phyloP scores from a whole-genome alignment of 23 tunicate genomes.

The Ascidia mentula region DNA sequence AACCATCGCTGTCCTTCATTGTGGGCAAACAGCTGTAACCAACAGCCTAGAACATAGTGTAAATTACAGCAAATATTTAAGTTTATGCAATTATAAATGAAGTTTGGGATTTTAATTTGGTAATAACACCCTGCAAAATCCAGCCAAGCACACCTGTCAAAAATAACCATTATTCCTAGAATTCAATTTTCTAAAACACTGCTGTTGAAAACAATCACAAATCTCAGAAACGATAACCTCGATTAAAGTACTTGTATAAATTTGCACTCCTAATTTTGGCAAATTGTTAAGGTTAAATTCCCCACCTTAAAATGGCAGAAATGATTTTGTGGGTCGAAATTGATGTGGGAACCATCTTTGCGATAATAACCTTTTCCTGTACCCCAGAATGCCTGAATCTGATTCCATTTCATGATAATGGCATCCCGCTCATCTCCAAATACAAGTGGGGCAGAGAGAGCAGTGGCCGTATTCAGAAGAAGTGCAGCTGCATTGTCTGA shows the following conservation, averaged over 20 bases:
- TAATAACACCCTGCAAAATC: too few species aligned
- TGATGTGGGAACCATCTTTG: conserved; percentile 72
- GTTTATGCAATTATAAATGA: too few species aligned
- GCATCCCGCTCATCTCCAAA: conserved; percentile 94
- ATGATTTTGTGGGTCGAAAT: conserved; percentile 81
- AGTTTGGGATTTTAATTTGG: too few species aligned
- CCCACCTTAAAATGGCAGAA: conserved; percentile 91
- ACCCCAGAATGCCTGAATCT: conserved; percentile 98
- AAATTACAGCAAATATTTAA: too few species aligned
- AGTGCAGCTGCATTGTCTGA: conserved; percentile 36
- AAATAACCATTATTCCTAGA: too few species aligned
- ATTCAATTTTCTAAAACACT: too few species aligned
- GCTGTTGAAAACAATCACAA: too few species aligned
- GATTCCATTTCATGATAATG: conserved; percentile 87
- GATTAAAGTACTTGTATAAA: too few species aligned
- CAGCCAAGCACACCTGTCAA: too few species aligned
- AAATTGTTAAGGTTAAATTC: too few species aligned
- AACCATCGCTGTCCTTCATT: conserved; percentile 76
- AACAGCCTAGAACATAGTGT: conserved; percentile 91
- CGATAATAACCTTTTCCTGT: conserved; percentile 84
- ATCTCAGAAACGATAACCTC: too few species aligned
- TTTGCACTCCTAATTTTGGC: too few species aligned
- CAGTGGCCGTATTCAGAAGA: conserved; percentile 75
- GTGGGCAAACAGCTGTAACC: conserved; percentile 94
- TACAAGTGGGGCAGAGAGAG: conserved; percentile 85